Evolutionary conservation across 2,888 invertebrate species (phyloP).

Genomic region (Macrostomum cliftonense): DNA sequence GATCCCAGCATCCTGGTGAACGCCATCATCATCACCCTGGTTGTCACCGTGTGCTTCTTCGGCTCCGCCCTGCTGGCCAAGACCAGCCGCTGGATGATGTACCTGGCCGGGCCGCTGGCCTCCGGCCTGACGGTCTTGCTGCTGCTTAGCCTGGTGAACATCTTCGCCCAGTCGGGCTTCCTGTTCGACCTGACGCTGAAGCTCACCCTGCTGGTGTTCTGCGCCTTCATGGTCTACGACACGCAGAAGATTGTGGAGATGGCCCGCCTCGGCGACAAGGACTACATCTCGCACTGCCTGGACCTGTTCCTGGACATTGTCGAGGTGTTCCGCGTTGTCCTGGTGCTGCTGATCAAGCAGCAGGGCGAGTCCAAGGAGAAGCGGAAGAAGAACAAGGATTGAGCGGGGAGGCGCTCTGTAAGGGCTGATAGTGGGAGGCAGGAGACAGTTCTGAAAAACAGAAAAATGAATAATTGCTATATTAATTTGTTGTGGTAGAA

Average conservation of each 20-base stretch:
- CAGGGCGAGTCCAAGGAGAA: too few species aligned
- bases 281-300: constrained; percentile 71
- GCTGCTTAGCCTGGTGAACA: constrained; percentile 53
- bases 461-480: too few species aligned
- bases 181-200: constrained; percentile 66
- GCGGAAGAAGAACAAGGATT: too few species aligned
- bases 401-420: too few species aligned
- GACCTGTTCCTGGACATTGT: constrained; percentile 85
- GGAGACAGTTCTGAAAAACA: too few species aligned
- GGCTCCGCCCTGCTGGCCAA: constrained; percentile 55
- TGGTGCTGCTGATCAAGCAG: constrained; percentile 59
- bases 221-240: constrained; percentile 82
- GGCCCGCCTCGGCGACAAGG: constrained; percentile 66
- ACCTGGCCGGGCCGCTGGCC: constrained; percentile 47
- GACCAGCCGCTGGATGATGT: neutral
- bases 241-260: constrained; percentile 92
- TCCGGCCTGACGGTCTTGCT: constrained; percentile 61
- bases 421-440: too few species aligned
- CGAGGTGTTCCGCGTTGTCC: constrained; percentile 71
- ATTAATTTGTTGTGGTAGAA: too few species aligned
- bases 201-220: constrained; percentile 69
- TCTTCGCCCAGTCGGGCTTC: constrained; percentile 64
- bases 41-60: constrained; percentile 78
- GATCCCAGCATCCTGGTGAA: constrained; percentile 56
- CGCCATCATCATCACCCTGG: constrained; percentile 60